Conservation (phyloP, 2,888 invertebrate genomes). For the Phlogophora meticulosa region DNA sequence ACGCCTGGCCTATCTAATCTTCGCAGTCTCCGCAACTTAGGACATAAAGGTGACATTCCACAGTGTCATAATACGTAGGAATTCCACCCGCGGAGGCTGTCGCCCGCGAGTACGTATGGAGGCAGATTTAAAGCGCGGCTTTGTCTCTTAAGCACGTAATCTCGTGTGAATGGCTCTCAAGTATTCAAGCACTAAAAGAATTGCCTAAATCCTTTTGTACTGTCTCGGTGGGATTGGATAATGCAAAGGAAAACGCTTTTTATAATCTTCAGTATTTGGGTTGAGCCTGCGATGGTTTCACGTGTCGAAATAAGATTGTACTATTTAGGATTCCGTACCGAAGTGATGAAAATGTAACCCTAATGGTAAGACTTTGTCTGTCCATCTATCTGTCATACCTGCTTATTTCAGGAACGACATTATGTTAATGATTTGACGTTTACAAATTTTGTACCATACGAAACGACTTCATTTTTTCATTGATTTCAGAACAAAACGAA, state of each 20-base stretch:
- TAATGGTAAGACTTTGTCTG: not conserved
- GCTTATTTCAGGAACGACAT: too few species aligned
- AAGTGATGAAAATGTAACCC: too few species aligned
- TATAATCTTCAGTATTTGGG: not conserved
- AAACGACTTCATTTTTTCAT: too few species aligned
- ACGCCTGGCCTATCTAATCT: conserved; percentile 1
- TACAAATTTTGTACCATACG: too few species aligned
- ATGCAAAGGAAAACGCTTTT: conserved; percentile 27
- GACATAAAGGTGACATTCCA: conserved; percentile 44
- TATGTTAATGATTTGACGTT: too few species aligned
- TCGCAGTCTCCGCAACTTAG: not conserved
- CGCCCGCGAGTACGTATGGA: conserved; percentile 21
- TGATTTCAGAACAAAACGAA: too few species aligned
- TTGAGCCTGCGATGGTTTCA: not conserved
- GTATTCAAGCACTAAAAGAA: conserved; percentile 54
- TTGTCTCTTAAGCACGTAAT: conserved; percentile 55
- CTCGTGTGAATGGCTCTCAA: conserved; percentile 49
- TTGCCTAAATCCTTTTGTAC: conserved; percentile 46
- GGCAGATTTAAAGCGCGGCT: conserved; percentile 53
- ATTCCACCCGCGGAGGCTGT: conserved; percentile 23
- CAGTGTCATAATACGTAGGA: conserved; percentile 34
- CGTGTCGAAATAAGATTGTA: not conserved
- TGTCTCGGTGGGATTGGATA: conserved; percentile 26
- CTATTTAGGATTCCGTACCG: not conserved
- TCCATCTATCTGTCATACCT: not conserved